phyloP scores from a whole-genome alignment of 2,113 vertebrate genomes.

The Benitochromis conjunctus region DNA sequence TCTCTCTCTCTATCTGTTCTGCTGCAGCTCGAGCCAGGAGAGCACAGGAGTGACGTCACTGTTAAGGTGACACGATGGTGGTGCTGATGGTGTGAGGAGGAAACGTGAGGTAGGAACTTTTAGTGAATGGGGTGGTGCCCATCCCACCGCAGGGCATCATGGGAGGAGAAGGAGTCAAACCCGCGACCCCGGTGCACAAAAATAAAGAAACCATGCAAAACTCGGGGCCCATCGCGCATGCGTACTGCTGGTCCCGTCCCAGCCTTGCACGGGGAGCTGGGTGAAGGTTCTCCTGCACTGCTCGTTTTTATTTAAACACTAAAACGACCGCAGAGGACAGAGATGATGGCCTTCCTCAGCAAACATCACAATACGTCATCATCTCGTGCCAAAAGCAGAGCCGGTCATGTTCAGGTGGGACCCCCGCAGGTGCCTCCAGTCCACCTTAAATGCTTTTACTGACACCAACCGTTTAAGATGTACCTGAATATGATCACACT shows the following conservation, averaged over 20 bases:
- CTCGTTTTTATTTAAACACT: neutral
- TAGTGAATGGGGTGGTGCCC: fast-evolving
- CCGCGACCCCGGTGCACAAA: neutral
- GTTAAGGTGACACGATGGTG: constrained; percentile 12
- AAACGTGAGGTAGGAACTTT: neutral
- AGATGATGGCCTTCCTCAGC: neutral
- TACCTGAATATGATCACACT: fast-evolving
- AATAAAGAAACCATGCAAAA: neutral
- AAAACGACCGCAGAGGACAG: neutral
- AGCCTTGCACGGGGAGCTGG: fast-evolving
- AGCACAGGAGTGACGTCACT: constrained; percentile 52
- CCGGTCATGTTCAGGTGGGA: neutral
- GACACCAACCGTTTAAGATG: neutral
- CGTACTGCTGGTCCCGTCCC: neutral
- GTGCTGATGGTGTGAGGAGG: neutral
- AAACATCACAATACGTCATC: neutral
- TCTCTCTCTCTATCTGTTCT: neutral
- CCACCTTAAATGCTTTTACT: neutral
- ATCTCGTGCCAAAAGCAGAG: neutral
- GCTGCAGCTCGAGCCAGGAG: constrained; percentile 35
- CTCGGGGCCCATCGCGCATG: neutral
- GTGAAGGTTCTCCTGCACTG: neutral
- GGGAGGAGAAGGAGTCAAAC: neutral
- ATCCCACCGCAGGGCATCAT: neutral
- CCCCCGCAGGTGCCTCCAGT: neutral